phyloP scores from a whole-genome alignment of 2,113 vertebrate species.

The Cyanoderma ruficeps region DNA sequence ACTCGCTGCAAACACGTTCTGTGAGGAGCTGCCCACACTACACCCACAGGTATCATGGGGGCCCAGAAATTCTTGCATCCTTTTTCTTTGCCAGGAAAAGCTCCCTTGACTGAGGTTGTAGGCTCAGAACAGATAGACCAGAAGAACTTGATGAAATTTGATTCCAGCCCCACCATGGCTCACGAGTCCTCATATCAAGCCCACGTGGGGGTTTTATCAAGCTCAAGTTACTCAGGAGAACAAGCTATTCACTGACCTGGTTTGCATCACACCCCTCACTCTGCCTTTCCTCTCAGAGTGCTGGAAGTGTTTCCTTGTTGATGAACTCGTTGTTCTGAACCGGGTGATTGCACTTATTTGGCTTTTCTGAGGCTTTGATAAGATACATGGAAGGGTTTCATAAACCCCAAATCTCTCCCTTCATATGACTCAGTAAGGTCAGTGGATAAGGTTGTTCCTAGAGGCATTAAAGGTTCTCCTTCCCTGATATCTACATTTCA shows the following conservation, averaged over 20 bases:
- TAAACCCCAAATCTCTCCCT: background rate
- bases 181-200: background rate
- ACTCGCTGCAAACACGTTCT: background rate
- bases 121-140: background rate
- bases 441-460: background rate
- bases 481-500: background rate
- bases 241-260: background rate
- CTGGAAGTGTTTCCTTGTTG: background rate
- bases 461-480: background rate
- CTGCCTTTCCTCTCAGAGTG: background rate
- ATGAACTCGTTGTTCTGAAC: background rate
- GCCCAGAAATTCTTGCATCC: background rate
- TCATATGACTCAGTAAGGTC: background rate
- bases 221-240: background rate
- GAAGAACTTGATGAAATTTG: background rate
- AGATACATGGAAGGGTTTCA: background rate
- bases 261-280: background rate
- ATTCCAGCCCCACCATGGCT: background rate
- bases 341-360: background rate
- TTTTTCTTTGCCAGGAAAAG: background rate
- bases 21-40: background rate
- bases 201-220: background rate
- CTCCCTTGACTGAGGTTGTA: background rate
- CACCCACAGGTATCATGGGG: background rate
- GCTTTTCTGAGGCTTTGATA: background rate